Evolutionary conservation across 2,888 invertebrate species (phyloP).

Genomic region (Melanchra persicariae): DNA sequence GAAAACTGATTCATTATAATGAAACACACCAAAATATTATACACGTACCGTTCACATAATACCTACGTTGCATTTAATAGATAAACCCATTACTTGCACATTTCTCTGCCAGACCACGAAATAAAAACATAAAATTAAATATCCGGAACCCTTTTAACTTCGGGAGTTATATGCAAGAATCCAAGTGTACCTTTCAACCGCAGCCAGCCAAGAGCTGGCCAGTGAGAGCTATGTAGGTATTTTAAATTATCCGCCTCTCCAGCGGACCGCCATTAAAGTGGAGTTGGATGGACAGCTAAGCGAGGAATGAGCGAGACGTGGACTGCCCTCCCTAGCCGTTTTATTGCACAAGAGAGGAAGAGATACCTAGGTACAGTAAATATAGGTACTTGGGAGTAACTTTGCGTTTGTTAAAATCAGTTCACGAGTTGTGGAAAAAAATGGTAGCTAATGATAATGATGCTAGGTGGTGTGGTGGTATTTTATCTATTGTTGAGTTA

Average conservation of each 20-base stretch:
- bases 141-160: conserved; percentile 49
- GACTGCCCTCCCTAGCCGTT: conserved; percentile 17
- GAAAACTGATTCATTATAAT: not conserved
- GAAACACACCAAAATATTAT: not conserved
- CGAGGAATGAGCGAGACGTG: conserved; percentile 49
- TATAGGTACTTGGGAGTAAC: not conserved
- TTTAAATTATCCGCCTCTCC: conserved; percentile 69
- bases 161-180: conserved; percentile 58
- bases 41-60: conserved; percentile 2
- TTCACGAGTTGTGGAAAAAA: not conserved
- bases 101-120: conserved; percentile 19
- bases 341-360: not conserved
- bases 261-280: conserved; percentile 67
- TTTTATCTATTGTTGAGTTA: too few relatives aligned
- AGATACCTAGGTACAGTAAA: conserved; percentile 20
- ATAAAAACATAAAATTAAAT: conserved; percentile 52
- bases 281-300: conserved; percentile 56
- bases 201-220: conserved; percentile 57
- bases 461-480: too few relatives aligned
- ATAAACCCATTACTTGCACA: conserved; percentile 1
- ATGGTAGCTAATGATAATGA: too few relatives aligned
- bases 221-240: conserved; percentile 64
- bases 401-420: not conserved
- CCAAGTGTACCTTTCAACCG: conserved; percentile 64
- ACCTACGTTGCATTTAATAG: conserved; percentile 8